Percentiles rank a stretch among this genome's conserved stretches.
phyloP scores from a whole-genome alignment of 2,888 invertebrate genomes.

The Pseudococcus longispinus region DNA sequence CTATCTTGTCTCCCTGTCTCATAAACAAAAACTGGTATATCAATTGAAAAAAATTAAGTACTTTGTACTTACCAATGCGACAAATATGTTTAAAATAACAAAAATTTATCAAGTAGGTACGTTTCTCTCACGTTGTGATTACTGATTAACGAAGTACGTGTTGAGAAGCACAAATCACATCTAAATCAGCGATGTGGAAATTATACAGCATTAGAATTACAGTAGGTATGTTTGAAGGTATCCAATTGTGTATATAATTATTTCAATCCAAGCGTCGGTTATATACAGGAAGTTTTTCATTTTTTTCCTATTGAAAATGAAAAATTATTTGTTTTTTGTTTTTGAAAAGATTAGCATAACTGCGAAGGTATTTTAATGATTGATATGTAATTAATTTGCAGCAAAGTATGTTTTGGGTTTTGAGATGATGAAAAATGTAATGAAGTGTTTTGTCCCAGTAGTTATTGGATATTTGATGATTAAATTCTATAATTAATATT shows the following conservation, averaged over 20 bases:
- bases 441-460: no score
- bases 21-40: neutral
- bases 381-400: no score
- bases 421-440: no score
- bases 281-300: neutral
- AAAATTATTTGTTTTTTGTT: neutral
- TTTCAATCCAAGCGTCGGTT: neutral
- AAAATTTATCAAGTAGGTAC: neutral
- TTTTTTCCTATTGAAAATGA: neutral
- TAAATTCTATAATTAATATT: no score
- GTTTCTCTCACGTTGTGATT: neutral
- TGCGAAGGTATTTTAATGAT: no score
- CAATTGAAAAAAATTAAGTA: neutral
- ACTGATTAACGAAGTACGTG: neutral
- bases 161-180: neutral
- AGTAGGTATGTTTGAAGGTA: neutral
- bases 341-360: no score
- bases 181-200: neutral
- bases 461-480: no score
- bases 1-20: neutral
- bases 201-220: no score
- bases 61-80: neutral
- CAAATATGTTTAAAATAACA: neutral
- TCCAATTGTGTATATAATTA: neutral
- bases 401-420: no score